Conservation (phyloP, 64 coral and sea anemone genomes). For the Astreopora myriophthalma region DNA sequence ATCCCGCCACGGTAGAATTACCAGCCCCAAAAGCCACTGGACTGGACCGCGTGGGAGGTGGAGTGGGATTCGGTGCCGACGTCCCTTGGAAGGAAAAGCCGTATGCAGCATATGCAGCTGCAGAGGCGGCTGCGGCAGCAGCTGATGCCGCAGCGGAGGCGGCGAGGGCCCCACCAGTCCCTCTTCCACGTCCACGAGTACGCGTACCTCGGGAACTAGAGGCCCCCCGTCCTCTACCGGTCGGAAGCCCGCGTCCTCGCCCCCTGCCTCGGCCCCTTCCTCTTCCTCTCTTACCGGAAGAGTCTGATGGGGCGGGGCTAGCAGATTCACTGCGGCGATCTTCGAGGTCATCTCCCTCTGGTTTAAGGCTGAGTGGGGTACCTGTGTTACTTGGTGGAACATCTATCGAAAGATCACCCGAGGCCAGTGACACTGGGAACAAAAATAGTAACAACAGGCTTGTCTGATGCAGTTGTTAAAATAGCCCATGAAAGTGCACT, state of each 20-base stretch:
- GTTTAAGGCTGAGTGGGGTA: slow-evolving; percentile 70
- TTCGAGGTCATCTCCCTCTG: slow-evolving; percentile 78
- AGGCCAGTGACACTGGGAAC: slow-evolving; percentile 72
- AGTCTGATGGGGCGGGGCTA: slow-evolving; percentile 54
- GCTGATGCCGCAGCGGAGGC: slow-evolving; percentile 95
- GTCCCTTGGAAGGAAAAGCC: slow-evolving; percentile 97
- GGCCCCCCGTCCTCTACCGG: slow-evolving; percentile 53
- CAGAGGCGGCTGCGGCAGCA: slow-evolving; percentile 91
- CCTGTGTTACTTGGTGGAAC: slow-evolving; percentile 49
- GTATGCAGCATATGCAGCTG: slow-evolving; percentile 95
- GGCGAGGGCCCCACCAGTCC: slow-evolving; percentile 88
- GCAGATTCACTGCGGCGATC: slow-evolving; percentile 73
- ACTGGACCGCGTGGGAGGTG: slow-evolving; percentile 88
- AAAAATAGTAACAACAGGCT: neutral
- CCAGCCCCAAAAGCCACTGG: slow-evolving; percentile 95
- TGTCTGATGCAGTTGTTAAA: no score
- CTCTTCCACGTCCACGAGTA: slow-evolving; percentile 82
- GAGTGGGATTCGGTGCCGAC: slow-evolving; percentile 72
- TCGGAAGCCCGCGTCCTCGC: slow-evolving; percentile 14
- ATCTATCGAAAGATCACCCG: slow-evolving; percentile 77
- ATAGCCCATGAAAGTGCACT: no score
- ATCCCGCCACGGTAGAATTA: slow-evolving; percentile 48
- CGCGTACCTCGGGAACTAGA: slow-evolving; percentile 73
- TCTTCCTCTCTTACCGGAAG: slow-evolving; percentile 54
- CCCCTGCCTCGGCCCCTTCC: slow-evolving; percentile 76